Conservation (phyloP, 2,888 invertebrate species). For the Tetragnatha montana region DNA sequence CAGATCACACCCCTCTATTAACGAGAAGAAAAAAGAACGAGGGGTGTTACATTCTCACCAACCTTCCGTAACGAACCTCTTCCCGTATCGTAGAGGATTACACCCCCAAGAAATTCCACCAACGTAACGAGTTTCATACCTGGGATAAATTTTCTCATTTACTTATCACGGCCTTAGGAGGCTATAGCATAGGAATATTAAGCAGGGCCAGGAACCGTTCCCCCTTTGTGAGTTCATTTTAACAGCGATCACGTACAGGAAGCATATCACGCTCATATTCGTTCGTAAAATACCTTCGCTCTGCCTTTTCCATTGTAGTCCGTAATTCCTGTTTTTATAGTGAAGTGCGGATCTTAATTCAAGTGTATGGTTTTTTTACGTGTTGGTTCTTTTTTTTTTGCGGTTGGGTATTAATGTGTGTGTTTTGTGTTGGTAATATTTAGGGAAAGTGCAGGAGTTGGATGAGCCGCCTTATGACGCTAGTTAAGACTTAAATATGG, state of each 20-base stretch:
- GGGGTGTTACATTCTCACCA: neutral
- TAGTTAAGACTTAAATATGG: too few species aligned
- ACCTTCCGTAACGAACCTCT: neutral
- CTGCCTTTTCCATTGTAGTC: neutral
- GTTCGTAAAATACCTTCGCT: constrained; percentile 11
- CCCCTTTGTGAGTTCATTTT: constrained; percentile 23
- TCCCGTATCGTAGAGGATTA: neutral
- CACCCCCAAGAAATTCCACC: neutral
- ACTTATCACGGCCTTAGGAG: constrained; percentile 9
- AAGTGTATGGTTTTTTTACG: neutral
- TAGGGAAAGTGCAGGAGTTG: too few species aligned
- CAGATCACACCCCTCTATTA: neutral
- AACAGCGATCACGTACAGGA: constrained; percentile 22
- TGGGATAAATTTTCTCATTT: constrained; percentile 48
- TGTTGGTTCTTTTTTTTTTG: neutral
- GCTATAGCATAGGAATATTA: constrained; percentile 47
- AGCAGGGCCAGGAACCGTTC: constrained; percentile 2
- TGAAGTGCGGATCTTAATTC: neutral
- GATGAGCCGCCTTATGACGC: too few species aligned
- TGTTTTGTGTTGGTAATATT: neutral
- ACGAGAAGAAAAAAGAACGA: neutral
- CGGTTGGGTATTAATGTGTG: neutral
- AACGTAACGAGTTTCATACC: constrained; percentile 37
- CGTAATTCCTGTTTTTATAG: neutral
- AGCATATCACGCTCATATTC: constrained; percentile 46